A percentile compares a stretch with the other conserved stretches of the same genome.
These are phyloP conservation scores for Trichopoda pennipes DNA, from an alignment of 2,888 invertebrate genomes.

Conservation along the genomic window DNA sequence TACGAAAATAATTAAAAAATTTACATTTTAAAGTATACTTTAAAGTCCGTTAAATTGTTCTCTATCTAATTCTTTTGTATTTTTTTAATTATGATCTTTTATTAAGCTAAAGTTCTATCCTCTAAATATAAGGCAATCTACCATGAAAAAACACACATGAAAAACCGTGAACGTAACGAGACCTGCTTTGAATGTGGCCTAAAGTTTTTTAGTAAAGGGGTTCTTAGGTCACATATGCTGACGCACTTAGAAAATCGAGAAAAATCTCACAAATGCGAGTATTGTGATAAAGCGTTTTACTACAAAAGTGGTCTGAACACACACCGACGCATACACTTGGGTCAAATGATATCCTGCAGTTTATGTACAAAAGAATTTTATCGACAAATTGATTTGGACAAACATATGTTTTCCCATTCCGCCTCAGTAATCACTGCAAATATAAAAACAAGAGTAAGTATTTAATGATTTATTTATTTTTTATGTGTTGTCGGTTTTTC, in stretches of 20 bases:
- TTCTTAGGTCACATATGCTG: slow-evolving; percentile 28
- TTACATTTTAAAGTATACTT: too few species aligned
- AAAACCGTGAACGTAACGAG: slow-evolving; percentile 39
- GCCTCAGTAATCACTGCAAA: not conserved
- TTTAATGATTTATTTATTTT: not conserved
- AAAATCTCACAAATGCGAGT: slow-evolving; percentile 57
- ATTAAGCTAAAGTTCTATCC: slow-evolving; percentile 39
- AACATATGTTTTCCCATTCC: slow-evolving; percentile 49
- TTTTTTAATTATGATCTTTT: not conserved
- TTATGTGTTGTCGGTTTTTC: too few species aligned
- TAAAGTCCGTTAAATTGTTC: too few species aligned
- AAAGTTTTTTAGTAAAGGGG: slow-evolving; percentile 14
- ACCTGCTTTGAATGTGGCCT: slow-evolving; percentile 45
- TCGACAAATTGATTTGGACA: slow-evolving; percentile 49
- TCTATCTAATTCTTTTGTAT: not conserved
- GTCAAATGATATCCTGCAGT: slow-evolving; percentile 42
- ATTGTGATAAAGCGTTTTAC: slow-evolving; percentile 54
- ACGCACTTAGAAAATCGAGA: slow-evolving; percentile 49
- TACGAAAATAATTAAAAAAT: too few species aligned
- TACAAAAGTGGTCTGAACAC: slow-evolving; percentile 42
- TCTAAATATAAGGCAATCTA: slow-evolving; percentile 6
- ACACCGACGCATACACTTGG: slow-evolving; percentile 56
- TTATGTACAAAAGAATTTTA: slow-evolving; percentile 50
- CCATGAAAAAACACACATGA: slow-evolving; percentile 51
- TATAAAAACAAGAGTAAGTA: not conserved